Percentiles rank a stretch among this genome's conserved stretches.
phyloP scores from a whole-genome alignment of 2,888 invertebrate species.

The Bimastos eiseni region DNA sequence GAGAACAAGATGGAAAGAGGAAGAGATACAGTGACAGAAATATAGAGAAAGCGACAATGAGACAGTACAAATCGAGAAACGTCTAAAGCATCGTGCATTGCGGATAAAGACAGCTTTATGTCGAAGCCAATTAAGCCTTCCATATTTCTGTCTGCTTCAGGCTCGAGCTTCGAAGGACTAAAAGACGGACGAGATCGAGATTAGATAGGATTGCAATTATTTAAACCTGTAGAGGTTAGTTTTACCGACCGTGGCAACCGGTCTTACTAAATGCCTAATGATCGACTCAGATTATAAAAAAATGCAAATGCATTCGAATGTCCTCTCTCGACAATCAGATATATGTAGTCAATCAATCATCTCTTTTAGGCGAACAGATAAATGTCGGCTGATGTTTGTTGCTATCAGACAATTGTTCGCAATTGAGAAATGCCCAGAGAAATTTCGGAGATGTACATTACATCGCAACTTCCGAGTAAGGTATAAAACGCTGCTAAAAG shows the following conservation, averaged over 20 bases:
- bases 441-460: no score
- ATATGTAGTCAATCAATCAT: no score
- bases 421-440: no score
- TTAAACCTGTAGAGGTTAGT: conserved; percentile 1
- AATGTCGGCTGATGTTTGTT: no score
- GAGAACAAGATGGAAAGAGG: background rate
- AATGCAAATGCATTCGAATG: no score
- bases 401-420: background rate
- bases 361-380: no score
- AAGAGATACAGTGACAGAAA: background rate
- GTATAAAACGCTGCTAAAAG: no score
- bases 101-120: background rate
- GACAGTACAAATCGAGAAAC: background rate
- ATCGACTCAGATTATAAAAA: no score
- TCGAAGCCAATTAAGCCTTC: background rate
- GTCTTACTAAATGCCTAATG: no score
- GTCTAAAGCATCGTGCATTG: background rate
- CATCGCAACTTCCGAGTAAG: no score
- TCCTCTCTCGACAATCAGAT: no score
- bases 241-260: background rate
- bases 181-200: background rate
- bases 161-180: background rate
- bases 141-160: background rate
- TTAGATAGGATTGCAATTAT: background rate
- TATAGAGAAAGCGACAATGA: background rate